These are phyloP conservation scores for Nowickia ferox DNA, from an alignment of 2,888 invertebrate species.

Conservation along the genomic window DNA sequence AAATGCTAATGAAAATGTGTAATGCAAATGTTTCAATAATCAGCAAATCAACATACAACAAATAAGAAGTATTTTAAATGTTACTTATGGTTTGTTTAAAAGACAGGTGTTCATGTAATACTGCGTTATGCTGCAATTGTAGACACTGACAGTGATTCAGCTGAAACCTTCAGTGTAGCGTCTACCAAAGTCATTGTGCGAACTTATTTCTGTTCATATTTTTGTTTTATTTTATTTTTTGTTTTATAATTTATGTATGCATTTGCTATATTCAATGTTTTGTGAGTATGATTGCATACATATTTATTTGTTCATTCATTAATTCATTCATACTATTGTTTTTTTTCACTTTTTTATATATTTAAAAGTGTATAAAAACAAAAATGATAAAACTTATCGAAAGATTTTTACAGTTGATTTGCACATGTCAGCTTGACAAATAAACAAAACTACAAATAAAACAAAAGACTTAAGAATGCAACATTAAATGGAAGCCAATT, in stretches of 20 bases:
- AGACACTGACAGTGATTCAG: neutral
- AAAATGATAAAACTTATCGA: slow-evolving; percentile 46
- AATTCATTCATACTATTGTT: neutral
- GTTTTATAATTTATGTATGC: slow-evolving; percentile 23
- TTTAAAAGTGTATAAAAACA: slow-evolving; percentile 25
- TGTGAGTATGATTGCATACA: neutral
- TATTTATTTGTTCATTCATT: neutral
- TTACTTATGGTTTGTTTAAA: neutral
- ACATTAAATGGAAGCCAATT: slow-evolving; percentile 1
- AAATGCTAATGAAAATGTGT: slow-evolving; percentile 70
- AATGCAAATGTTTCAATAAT: slow-evolving; percentile 65
- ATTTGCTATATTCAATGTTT: slow-evolving; percentile 23
- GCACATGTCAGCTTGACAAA: slow-evolving; percentile 49
- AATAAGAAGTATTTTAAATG: slow-evolving; percentile 19
- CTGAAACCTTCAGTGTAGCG: slow-evolving; percentile 8
- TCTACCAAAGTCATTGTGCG: slow-evolving; percentile 2
- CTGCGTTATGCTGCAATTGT: neutral
- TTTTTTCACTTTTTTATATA: neutral
- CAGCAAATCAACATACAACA: slow-evolving; percentile 21
- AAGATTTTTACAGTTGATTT: slow-evolving; percentile 55
- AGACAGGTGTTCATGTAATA: slow-evolving; percentile 27
- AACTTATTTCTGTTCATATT: slow-evolving; percentile 7
- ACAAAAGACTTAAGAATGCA: slow-evolving; percentile 35
- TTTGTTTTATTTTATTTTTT: neutral
- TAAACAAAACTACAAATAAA: slow-evolving; percentile 32